Conservation (phyloP, 2,888 invertebrate genomes). For the Criorhina ranunculi region DNA sequence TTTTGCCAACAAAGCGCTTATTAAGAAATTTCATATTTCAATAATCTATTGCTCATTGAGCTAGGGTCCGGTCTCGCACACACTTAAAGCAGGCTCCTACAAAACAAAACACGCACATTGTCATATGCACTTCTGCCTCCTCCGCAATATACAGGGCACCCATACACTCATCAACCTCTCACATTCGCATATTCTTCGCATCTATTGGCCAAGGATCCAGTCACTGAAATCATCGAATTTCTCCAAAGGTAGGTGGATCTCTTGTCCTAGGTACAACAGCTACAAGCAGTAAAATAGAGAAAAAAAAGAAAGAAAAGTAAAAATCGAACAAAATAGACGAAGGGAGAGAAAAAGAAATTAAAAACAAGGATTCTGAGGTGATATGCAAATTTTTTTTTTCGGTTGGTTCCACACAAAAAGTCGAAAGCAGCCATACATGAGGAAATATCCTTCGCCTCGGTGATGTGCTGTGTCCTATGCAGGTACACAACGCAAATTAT, state of each 20-base stretch:
- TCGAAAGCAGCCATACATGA: constrained; percentile 66
- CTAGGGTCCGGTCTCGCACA: constrained; percentile 22
- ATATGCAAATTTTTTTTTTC: constrained; percentile 76
- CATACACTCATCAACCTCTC: constrained; percentile 37
- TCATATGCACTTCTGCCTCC: constrained; percentile 47
- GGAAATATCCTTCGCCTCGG: constrained; percentile 72
- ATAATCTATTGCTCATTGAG: constrained; percentile 15
- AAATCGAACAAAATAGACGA: constrained; percentile 24
- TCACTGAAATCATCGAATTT: constrained; percentile 71
- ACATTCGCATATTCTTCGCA: constrained; percentile 75
- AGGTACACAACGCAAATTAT: constrained; percentile 74
- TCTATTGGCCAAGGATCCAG: constrained; percentile 75
- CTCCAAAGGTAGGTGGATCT: constrained; percentile 75
- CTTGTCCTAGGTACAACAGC: constrained; percentile 62
- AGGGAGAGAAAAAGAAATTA: constrained; percentile 64
- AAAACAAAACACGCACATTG: constrained; percentile 63
- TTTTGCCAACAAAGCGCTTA: neutral
- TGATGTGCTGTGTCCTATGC: constrained; percentile 52
- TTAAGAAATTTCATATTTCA: constrained; percentile 16
- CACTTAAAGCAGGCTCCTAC: constrained; percentile 22
- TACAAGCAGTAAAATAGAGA: constrained; percentile 55
- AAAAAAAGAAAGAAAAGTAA: too few species aligned
- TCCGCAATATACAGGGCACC: constrained; percentile 45
- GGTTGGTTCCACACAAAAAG: constrained; percentile 72
- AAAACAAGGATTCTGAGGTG: constrained; percentile 75